These are phyloP conservation scores for human (Homo sapiens) DNA, from an alignment of 2,113 vertebrate species.

Conservation along the genomic window GRCh38 chr1:204941001-204941500, in stretches of 20 bases:
- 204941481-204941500: neutral
- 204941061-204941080: neutral
- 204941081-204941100: neutral
- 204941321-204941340: neutral
- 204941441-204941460: neutral
- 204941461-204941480: neutral
- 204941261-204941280: neutral
- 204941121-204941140: neutral
- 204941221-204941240: neutral
- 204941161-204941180: neutral
- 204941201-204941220: neutral
- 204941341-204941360: constrained; percentile 14
- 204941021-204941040: neutral
- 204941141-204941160: neutral
- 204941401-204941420: neutral
- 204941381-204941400: neutral
- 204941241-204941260: neutral
- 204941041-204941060: neutral
- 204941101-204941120: neutral
- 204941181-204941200: neutral
- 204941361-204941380: constrained; percentile 13
- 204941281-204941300: neutral
- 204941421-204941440: constrained; percentile 38
- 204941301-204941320: neutral
- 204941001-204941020: neutral